These are phyloP conservation scores for Limnothrissa miodon DNA, from an alignment of 2,113 vertebrate species.

Conservation along the genomic window DNA sequence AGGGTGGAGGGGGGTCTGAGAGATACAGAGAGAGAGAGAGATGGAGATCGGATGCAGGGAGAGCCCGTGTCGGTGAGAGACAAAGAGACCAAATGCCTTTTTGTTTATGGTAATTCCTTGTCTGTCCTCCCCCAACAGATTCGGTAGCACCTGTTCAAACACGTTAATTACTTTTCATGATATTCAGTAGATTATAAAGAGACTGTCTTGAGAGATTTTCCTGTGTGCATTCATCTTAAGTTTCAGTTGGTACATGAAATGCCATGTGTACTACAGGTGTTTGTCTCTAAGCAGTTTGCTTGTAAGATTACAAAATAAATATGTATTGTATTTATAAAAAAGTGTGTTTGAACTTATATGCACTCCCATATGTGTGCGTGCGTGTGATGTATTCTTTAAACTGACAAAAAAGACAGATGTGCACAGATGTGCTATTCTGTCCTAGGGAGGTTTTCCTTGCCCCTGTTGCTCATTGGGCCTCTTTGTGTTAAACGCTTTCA, in stretches of 20 bases:
- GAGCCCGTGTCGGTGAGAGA: conserved; percentile 16
- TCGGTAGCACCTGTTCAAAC: background rate
- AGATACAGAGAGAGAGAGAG: background rate
- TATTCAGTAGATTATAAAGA: background rate
- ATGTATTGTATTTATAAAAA: too few species aligned
- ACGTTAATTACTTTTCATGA: background rate
- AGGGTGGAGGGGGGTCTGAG: background rate
- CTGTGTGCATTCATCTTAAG: background rate
- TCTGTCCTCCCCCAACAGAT: conserved; percentile 6
- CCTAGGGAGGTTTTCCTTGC: too few species aligned
- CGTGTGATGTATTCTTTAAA: too few species aligned
- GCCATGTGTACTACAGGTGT: too few species aligned
- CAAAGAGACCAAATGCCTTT: conserved; percentile 34
- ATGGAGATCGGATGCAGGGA: background rate
- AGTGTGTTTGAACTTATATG: conserved; percentile 21
- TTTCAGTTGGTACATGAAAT: background rate
- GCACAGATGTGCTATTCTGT: too few species aligned
- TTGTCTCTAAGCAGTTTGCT: too few species aligned
- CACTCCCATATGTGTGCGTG: background rate
- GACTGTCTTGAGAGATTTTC: background rate
- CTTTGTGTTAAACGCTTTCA: too few species aligned
- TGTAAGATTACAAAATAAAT: too few species aligned
- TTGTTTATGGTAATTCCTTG: conserved; percentile 17
- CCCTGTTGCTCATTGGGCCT: too few species aligned
- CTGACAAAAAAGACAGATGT: too few species aligned